Evolutionary conservation across 1,140 invertebrate genomes (phyloP), one percentile per base, ranked within the genome.

Genomic region (Aphis gossypii): DNA sequence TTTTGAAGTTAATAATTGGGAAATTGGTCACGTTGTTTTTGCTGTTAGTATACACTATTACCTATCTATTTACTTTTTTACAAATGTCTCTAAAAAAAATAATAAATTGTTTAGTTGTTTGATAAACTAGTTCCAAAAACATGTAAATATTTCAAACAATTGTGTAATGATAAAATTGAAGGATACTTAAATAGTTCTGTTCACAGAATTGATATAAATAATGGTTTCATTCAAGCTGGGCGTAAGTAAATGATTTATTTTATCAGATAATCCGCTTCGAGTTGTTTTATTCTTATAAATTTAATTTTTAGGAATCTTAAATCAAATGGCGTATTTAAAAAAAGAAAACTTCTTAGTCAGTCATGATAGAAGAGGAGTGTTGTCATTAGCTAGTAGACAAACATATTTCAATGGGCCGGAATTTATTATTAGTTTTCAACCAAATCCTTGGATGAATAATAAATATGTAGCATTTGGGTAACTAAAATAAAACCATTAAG

Each of bases 391-490:
- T 46, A 44, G 48, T 44, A 83, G 92, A 44, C 82, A 56, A 25
- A 93, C n/a, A 41, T 86, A 25, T 83, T 93, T 84, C 25, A 93
- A 93, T 18, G 92, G 92, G 21, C 92, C 92, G 4, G 82, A 93
- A 56, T 93, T 93, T 54, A 46, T 93, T 21, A 93, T 93, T 83
- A 93, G 92, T 84, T 38, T 93, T 6, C 48, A 35, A 56, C 35
- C 92, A 30, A 93, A 93, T 51, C 51, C 48, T 23, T 93, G 92
- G 92, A 93, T 93, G 92, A 38, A 93, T 35, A 38, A 83, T 54
- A 86, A 93, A 84, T 93, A 93, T 44, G 92, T 93, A 21, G 92
- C 92, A 21, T 93, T 93, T 30, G 92, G 92, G 92, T 93, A 51
- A 84, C 14, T 84, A 51, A 41, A 82, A 91, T 68, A 46, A 89